Evolutionary conservation across 2,797 vertebrate species (phyloP).

Genomic region (Psittacula derbiana): DNA sequence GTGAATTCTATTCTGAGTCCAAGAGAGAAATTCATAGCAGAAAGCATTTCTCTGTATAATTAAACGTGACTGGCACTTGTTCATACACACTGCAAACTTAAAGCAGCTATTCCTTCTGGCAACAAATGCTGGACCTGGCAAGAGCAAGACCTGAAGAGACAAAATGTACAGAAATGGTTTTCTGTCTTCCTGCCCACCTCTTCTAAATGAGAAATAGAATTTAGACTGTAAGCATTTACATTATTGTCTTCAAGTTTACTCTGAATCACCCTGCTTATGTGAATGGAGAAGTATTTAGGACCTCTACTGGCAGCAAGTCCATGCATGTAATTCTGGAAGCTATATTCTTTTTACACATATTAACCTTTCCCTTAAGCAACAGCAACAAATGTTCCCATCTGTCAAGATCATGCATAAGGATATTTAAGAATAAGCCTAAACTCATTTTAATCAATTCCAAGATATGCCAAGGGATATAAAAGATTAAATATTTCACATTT

Average conservation of each 20-base stretch:
- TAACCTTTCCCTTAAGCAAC: conserved; percentile 49
- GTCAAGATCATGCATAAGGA: neutral
- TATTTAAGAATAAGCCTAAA: conserved; percentile 24
- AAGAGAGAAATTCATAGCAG: neutral
- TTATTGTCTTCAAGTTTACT: neutral
- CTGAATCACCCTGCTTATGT: neutral
- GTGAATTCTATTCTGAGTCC: neutral
- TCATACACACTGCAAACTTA: neutral
- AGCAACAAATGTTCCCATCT: conserved; percentile 19
- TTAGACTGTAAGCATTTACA: neutral
- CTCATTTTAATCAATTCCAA: conserved; percentile 39
- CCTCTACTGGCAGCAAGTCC: conserved; percentile 47
- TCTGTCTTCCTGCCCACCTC: neutral
- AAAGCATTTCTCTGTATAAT: neutral
- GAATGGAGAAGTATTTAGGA: conserved; percentile 35
- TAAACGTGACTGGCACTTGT: neutral
- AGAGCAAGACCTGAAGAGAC: neutral
- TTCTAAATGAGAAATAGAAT: neutral
- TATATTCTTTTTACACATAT: neutral
- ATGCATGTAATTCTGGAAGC: neutral
- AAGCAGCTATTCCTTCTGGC: neutral
- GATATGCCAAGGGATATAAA: conserved; percentile 8
- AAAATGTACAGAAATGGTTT: neutral
- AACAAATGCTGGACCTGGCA: neutral
- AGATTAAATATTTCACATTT: conserved; percentile 23